These are phyloP conservation scores for Kobus ellipsiprymnus DNA, from an alignment of 2,113 vertebrate genomes.

Conservation along the genomic window DNA sequence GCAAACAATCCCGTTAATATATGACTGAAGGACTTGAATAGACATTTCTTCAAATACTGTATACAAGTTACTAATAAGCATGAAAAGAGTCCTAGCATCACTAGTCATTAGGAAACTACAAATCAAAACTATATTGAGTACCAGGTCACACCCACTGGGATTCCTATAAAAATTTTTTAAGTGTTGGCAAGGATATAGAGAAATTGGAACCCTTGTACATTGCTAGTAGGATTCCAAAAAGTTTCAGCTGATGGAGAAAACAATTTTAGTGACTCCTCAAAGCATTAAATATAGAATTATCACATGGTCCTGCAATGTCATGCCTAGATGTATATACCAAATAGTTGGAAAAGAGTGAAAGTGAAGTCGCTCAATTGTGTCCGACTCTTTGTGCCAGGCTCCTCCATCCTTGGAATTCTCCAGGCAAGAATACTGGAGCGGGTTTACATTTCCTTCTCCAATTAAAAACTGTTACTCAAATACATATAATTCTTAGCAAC, in stretches of 20 bases:
- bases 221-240: background rate
- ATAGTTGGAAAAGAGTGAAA: background rate
- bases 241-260: background rate
- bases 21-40: background rate
- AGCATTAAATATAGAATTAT: background rate
- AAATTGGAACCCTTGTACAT: background rate
- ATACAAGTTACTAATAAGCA: background rate
- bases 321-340: background rate
- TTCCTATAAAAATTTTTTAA: background rate
- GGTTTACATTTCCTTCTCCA: background rate
- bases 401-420: background rate
- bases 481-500: fast-evolving
- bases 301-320: background rate
- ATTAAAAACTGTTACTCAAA: background rate
- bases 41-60: background rate
- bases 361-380: background rate
- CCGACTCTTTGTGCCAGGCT: background rate
- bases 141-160: background rate
- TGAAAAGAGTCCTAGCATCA: background rate
- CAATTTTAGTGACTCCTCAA: background rate
- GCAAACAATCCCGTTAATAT: background rate
- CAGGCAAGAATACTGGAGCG: background rate
- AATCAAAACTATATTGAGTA: background rate
- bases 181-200: background rate
- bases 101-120: background rate